Percentiles rank a stretch among this genome's conserved stretches.
phyloP scores from a whole-genome alignment of 2,113 vertebrate species.

The Burhinus oedicnemus region DNA sequence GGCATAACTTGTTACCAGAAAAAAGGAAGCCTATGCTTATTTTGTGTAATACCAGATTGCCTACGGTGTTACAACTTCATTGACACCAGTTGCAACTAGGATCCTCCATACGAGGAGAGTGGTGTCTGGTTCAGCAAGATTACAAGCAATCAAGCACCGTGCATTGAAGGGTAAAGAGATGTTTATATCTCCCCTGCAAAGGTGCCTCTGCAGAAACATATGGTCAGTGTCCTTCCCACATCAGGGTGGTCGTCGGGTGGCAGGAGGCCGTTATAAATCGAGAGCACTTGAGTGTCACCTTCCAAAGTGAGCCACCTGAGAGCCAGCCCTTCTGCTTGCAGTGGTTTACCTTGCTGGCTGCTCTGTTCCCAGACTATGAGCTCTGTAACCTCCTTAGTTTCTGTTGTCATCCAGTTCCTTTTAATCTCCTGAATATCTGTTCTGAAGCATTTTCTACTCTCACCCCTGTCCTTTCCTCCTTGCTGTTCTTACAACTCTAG shows the following conservation, averaged over 20 bases:
- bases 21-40: background rate
- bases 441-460: too few species aligned
- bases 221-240: background rate
- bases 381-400: too few species aligned
- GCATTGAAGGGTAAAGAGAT: background rate
- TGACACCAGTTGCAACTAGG: rapidly evolving
- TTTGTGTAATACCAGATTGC: background rate
- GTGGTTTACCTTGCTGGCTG: too few species aligned
- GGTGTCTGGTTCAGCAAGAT: background rate
- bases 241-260: background rate
- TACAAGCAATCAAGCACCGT: too few species aligned
- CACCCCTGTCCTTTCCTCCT: too few species aligned
- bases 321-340: too few species aligned
- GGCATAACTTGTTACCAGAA: background rate
- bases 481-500: too few species aligned
- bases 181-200: background rate
- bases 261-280: rapidly evolving
- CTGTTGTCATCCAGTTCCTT: too few species aligned
- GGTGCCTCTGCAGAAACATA: background rate
- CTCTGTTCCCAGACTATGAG: too few species aligned
- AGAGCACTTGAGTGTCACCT: background rate
- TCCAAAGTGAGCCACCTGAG: too few species aligned
- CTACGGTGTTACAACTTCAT: rapidly evolving
- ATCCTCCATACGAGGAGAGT: rapidly evolving
- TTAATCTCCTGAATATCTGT: too few species aligned